phyloP scores from a whole-genome alignment of 2,113 vertebrate species.

The Sus scrofa region T2T-Sscrofa CM000823.6:63697501-63698000 shows the following conservation, averaged over 20 bases:
- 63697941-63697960: too few relatives aligned
- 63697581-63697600: not conserved
- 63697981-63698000: too few relatives aligned
- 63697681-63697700: not conserved
- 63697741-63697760: not conserved
- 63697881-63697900: too few relatives aligned
- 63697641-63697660: not conserved
- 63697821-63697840: too few relatives aligned
- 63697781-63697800: not conserved
- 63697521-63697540: constrained; percentile 47
- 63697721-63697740: not conserved
- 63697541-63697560: constrained; percentile 64
- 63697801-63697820: too few relatives aligned
- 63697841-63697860: too few relatives aligned
- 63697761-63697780: not conserved
- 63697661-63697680: not conserved
- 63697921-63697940: too few relatives aligned
- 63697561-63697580: constrained; percentile 59
- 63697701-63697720: not conserved
- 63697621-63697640: not conserved
- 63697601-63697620: not conserved
- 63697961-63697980: too few relatives aligned
- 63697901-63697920: too few relatives aligned
- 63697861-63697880: too few relatives aligned
- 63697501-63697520: constrained; percentile 65